Conservation (phyloP, 2,113 vertebrate genomes). For the Vulpes vulpes region DNA sequence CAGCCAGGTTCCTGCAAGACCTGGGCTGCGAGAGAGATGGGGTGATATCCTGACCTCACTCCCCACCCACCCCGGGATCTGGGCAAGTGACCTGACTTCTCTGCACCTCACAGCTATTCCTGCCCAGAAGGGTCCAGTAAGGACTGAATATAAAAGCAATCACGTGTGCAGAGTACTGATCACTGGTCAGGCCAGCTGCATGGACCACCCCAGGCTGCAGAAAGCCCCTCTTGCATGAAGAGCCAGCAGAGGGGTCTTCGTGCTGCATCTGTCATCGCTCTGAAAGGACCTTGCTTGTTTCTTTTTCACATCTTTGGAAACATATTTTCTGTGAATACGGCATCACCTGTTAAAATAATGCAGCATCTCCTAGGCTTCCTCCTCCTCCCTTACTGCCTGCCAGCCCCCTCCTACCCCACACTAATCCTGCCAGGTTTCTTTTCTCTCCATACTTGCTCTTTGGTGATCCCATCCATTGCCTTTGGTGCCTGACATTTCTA, state of each 20-base stretch:
- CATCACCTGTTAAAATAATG: not conserved
- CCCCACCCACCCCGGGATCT: not conserved
- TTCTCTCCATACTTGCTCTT: not conserved
- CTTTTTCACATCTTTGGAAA: not conserved
- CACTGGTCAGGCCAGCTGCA: not conserved
- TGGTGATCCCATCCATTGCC: not conserved
- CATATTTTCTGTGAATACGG: not conserved
- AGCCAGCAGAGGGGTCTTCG: not conserved
- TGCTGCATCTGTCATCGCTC: rapidly evolving
- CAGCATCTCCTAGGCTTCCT: not conserved
- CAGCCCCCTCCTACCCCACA: not conserved
- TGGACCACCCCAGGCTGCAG: not conserved
- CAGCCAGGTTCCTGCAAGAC: not conserved
- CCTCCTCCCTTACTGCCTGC: not conserved
- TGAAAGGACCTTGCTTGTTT: not conserved
- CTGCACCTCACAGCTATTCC: not conserved
- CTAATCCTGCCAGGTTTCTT: not conserved
- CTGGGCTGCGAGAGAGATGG: not conserved
- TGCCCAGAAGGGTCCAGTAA: not conserved
- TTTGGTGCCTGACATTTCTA: not conserved
- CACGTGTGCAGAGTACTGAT: rapidly evolving
- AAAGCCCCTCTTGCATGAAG: not conserved
- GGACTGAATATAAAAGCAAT: not conserved
- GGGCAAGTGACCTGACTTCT: not conserved
- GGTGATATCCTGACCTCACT: not conserved